These are phyloP conservation scores for Enhydra lutris DNA, from an alignment of 2,113 vertebrate species.

Conservation along the genomic window DNA sequence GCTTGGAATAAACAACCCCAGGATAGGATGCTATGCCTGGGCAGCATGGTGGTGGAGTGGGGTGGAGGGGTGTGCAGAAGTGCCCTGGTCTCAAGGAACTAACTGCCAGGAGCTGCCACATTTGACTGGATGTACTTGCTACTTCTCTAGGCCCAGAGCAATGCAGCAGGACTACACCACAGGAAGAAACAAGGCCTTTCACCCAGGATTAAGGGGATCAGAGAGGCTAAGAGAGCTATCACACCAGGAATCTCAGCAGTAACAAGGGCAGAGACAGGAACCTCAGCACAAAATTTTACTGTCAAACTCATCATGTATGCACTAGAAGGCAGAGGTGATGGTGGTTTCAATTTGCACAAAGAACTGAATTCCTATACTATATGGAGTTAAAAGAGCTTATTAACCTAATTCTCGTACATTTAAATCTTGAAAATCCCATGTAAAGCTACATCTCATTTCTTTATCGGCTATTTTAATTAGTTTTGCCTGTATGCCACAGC, in stretches of 20 bases:
- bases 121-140: background rate
- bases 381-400: conserved; percentile 47
- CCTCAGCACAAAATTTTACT: conserved; percentile 23
- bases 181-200: background rate
- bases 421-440: conserved; percentile 59
- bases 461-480: conserved; percentile 69
- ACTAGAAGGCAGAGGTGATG: conserved; percentile 10
- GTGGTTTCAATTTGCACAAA: conserved; percentile 28
- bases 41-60: background rate
- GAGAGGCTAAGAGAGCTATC: background rate
- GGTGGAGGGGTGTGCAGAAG: background rate
- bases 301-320: background rate
- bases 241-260: background rate
- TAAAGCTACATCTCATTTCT: conserved; percentile 58
- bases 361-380: conserved; percentile 1
- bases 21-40: background rate
- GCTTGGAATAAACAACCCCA: background rate
- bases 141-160: background rate
- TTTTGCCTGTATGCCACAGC: conserved; percentile 53
- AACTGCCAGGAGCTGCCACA: background rate
- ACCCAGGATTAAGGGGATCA: background rate
- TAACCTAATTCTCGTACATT: conserved; percentile 20
- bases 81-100: background rate
- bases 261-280: background rate
- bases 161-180: background rate